Conservation (phyloP, 2,113 vertebrate genomes). For the Oceanodroma tethys region DNA sequence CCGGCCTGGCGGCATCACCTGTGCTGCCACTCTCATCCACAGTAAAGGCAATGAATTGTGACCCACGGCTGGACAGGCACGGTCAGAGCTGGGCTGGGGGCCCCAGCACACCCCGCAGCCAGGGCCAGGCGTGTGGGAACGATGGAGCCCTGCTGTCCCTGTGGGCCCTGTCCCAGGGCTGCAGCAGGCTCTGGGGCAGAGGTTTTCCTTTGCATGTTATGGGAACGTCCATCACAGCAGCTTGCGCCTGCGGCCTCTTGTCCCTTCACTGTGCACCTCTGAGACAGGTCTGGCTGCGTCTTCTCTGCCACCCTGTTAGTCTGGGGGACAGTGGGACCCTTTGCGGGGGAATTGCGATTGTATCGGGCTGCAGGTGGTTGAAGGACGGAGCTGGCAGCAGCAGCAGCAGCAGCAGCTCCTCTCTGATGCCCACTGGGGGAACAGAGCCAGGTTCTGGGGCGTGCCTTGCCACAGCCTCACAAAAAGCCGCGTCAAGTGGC, state of each 20-base stretch:
- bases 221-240: neutral
- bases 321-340: neutral
- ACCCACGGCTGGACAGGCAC: fast-evolving
- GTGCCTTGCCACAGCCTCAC: neutral
- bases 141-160: fast-evolving
- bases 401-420: neutral
- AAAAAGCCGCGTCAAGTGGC: neutral
- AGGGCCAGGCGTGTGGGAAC: fast-evolving
- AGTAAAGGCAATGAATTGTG: neutral
- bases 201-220: too few relatives aligned
- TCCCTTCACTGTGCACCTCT: neutral
- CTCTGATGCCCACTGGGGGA: too few relatives aligned
- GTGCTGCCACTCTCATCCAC: neutral
- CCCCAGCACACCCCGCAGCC: neutral
- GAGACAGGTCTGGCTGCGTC: fast-evolving
- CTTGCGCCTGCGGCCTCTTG: neutral
- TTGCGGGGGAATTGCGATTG: neutral
- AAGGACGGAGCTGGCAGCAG: neutral
- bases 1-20: fast-evolving
- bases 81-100: neutral
- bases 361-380: too few relatives aligned
- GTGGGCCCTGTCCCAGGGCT: neutral
- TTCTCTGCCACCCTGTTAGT: neutral
- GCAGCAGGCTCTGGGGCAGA: neutral
- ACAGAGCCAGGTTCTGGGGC: too few relatives aligned